Conservation (phyloP, 2,888 invertebrate genomes). For the Trachelus iudaicus region DNA sequence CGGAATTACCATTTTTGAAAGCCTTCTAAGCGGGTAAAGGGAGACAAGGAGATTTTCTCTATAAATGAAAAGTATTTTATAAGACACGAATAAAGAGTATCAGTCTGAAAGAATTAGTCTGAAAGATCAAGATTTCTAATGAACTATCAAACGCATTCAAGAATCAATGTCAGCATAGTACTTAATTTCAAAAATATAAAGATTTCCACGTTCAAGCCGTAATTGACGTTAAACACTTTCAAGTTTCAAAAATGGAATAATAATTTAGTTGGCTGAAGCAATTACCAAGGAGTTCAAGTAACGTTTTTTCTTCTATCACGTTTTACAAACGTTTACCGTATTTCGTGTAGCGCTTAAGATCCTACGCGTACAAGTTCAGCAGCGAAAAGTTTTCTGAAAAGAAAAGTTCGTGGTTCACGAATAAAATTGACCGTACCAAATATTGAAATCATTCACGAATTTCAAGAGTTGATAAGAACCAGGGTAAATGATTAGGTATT, state of each 20-base stretch:
- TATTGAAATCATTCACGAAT: background rate
- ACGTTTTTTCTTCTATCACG: too few species aligned
- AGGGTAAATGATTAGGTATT: background rate
- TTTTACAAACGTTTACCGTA: background rate
- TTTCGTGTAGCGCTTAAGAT: background rate
- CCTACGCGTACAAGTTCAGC: background rate
- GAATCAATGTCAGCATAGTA: background rate
- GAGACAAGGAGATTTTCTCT: background rate
- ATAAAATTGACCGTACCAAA: background rate
- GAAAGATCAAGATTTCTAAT: background rate
- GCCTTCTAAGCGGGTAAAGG: background rate
- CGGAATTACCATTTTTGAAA: background rate
- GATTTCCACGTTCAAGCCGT: too few species aligned
- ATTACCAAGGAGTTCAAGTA: too few species aligned
- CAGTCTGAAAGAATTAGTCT: background rate
- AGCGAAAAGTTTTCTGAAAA: background rate
- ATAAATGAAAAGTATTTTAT: background rate
- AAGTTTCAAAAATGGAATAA: too few species aligned
- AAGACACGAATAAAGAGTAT: background rate
- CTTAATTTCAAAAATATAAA: background rate
- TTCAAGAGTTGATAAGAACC: background rate
- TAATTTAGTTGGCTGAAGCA: too few species aligned
- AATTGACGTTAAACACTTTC: too few species aligned
- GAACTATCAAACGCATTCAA: background rate
- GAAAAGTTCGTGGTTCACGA: background rate